Evolutionary conservation across 2,797 vertebrate species (phyloP).

Genomic region (Melanotaenia boesemani): DNA sequence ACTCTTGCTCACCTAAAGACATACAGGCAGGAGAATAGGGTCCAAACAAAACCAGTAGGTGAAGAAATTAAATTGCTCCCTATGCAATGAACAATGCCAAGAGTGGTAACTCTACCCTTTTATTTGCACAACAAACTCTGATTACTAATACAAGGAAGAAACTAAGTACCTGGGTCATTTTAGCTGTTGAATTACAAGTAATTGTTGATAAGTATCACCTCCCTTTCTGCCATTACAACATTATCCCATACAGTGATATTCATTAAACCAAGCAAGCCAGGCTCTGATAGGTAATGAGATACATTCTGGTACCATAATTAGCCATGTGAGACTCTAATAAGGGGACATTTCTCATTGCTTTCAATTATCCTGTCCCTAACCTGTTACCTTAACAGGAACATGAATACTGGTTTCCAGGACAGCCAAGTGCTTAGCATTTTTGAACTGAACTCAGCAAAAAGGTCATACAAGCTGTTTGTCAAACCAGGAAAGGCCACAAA

Average conservation of each 20-base stretch:
- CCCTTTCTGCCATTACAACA: slow-evolving; percentile 20
- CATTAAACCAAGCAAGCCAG: slow-evolving; percentile 32
- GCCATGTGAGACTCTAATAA: slow-evolving; percentile 31
- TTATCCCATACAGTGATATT: slow-evolving; percentile 37
- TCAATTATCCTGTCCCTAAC: slow-evolving; percentile 33
- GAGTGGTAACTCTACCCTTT: neutral
- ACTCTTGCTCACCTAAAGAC: neutral
- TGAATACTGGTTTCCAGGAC: slow-evolving; percentile 20
- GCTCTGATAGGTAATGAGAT: slow-evolving; percentile 52
- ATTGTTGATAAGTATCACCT: slow-evolving; percentile 21
- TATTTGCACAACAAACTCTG: slow-evolving; percentile 7
- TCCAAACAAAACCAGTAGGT: neutral
- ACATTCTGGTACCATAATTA: slow-evolving; percentile 54
- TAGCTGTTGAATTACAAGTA: slow-evolving; percentile 33
- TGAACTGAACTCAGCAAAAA: slow-evolving; percentile 60
- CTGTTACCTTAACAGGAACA: slow-evolving; percentile 50
- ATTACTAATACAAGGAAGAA: slow-evolving; percentile 25
- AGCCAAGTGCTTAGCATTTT: slow-evolving; percentile 54
- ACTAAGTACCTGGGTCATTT: slow-evolving; percentile 45
- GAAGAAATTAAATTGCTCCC: neutral
- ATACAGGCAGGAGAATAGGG: neutral
- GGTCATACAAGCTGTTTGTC: slow-evolving; percentile 71
- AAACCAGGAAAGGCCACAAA: slow-evolving; percentile 67
- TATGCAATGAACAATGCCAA: neutral
- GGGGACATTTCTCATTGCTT: slow-evolving; percentile 37